A percentile compares a stretch with the other conserved stretches of the same genome.
phyloP scores from a whole-genome alignment of 2,797 vertebrate species.

The Phaenicophaeus curvirostris region DNA sequence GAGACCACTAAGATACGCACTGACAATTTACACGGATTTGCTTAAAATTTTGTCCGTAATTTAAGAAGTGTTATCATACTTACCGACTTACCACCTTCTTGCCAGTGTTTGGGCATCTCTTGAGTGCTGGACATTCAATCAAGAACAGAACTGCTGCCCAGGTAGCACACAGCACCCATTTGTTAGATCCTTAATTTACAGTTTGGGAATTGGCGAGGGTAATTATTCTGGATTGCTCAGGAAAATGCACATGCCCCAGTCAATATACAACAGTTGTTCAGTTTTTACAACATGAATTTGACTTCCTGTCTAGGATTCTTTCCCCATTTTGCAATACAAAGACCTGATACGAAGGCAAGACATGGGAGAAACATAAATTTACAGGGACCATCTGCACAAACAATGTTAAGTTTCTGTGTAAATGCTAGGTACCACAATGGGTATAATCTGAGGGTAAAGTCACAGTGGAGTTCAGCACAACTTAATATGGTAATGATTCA shows the following conservation, averaged over 20 bases:
- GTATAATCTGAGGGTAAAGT: background rate
- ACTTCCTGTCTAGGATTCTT: background rate
- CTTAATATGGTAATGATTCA: background rate
- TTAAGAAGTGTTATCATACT: slow-evolving; percentile 24
- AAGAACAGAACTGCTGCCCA: background rate
- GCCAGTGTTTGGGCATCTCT: background rate
- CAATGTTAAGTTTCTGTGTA: background rate
- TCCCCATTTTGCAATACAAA: background rate
- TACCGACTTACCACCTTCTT: background rate
- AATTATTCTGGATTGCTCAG: background rate
- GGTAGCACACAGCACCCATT: background rate
- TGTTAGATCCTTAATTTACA: background rate
- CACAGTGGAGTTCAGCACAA: background rate
- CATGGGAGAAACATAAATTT: background rate
- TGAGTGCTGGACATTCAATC: background rate
- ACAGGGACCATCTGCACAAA: background rate
- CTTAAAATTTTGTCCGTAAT: slow-evolving; percentile 41
- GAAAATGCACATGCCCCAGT: background rate
- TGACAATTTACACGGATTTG: slow-evolving; percentile 52
- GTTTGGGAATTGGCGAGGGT: background rate
- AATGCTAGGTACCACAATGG: background rate
- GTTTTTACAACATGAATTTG: background rate
- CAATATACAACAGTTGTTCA: background rate
- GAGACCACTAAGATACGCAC: slow-evolving; percentile 44
- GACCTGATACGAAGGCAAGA: background rate